A percentile compares a stretch with the other conserved stretches of the same genome.
phyloP scores from a whole-genome alignment of 1,140 invertebrate species.

The Papilio polyxenes region DNA sequence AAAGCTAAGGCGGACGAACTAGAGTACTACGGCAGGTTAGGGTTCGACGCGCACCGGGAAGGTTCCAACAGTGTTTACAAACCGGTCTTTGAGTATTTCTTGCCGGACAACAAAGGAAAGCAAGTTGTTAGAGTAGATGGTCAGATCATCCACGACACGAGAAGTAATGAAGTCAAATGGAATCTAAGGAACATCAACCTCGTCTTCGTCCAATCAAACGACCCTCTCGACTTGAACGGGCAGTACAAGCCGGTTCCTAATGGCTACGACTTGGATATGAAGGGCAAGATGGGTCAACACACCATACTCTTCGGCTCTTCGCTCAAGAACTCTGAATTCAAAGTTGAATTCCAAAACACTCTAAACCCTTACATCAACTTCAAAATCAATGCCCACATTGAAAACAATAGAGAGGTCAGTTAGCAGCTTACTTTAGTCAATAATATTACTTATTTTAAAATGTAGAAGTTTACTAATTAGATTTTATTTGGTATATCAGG shows the following conservation, averaged over 20 bases:
- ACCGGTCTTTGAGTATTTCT: slow-evolving; percentile 85
- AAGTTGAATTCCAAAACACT: slow-evolving; percentile 78
- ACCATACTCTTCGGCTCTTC: slow-evolving; percentile 73
- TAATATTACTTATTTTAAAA: too few species aligned
- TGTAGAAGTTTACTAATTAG: background rate
- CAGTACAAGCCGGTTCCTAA: slow-evolving; percentile 70
- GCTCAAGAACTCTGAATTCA: slow-evolving; percentile 66
- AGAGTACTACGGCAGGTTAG: slow-evolving; percentile 81
- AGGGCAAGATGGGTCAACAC: slow-evolving; percentile 79
- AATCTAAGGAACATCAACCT: slow-evolving; percentile 81
- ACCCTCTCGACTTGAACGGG: slow-evolving; percentile 79
- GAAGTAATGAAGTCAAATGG: slow-evolving; percentile 74
- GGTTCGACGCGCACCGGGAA: slow-evolving; percentile 30
- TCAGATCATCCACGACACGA: slow-evolving; percentile 60
- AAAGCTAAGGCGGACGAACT: slow-evolving; percentile 82
- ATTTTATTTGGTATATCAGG: slow-evolving; percentile 48
- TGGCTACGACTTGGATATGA: slow-evolving; percentile 76
- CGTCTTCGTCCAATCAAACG: slow-evolving; percentile 40
- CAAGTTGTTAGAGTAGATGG: slow-evolving; percentile 66
- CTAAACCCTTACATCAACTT: slow-evolving; percentile 83
- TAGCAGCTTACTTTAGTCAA: background rate
- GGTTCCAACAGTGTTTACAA: slow-evolving; percentile 79
- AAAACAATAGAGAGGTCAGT: slow-evolving; percentile 60
- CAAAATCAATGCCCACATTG: slow-evolving; percentile 68
- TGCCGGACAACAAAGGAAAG: slow-evolving; percentile 81